Base-by-base conservation (phyloP, 2,888 invertebrate genomes). In the Colletes collaris region DNA sequence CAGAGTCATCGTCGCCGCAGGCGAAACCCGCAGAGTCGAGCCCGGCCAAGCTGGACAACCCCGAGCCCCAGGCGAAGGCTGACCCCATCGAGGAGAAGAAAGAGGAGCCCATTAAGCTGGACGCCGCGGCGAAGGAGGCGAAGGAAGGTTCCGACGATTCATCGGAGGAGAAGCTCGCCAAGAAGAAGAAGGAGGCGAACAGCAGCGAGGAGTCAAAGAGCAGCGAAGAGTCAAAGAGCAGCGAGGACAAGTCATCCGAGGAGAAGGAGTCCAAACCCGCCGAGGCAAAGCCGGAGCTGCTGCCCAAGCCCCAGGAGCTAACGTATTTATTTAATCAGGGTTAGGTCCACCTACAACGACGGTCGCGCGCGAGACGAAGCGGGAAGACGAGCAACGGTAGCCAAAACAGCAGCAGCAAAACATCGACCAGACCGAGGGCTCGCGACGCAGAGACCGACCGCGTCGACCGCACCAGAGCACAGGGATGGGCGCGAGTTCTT, bases 91-190 rank as follows among this genome's bases (percentile, higher is more conserved):
- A 76, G 0, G 76, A 83, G 10, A 72, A 82, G 50, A 66, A 69
- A 19, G 64, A 73, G 16, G 66, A 77, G 93, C 93, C 75, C 87
- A 84, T 93, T 62, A 93, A 87, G 72, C 90, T 86, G 40, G 67
- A 90, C 89, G 55, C 87, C 87, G 75, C 53, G 37, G 89, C 58
- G 46, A 89, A 91, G 59, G 91, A 93, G 69, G 88, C 91, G 35
- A 91, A 91, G 73, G 90, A 89, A 60, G 79, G 71, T 35, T 86
- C 82, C 16, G 75, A 78, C 3, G 75, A 84, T 1, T 82, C 84
- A 3, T 86, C 82, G 52, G 80, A 84, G n/a, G 76, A 87, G 67
- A 83, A 85, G n/a, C 66, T 46, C 2, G 72, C 52, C 46, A 86
- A 88, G 35, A 80, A 85, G 76, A 81, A 87, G 76, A 79, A 86